Percentiles rank a stretch among this genome's conserved stretches.
phyloP scores from a whole-genome alignment of 2,797 vertebrate species.

The Acanthiza pusilla region DNA sequence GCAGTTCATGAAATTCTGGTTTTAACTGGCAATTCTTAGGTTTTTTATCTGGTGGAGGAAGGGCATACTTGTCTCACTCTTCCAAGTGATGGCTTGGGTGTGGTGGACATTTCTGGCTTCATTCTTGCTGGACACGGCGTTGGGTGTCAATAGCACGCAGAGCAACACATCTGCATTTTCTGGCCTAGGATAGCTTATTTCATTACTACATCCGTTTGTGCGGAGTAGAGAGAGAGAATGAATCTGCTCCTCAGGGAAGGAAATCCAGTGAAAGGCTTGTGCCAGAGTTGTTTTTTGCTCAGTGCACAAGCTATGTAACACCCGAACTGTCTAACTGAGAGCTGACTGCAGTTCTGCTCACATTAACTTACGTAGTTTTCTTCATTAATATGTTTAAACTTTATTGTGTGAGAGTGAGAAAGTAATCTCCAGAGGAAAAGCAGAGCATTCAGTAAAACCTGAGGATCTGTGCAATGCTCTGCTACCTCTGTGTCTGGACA shows the following conservation, averaged over 20 bases:
- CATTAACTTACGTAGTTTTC: neutral
- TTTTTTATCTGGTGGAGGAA: neutral
- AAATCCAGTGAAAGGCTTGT: slow-evolving; percentile 8
- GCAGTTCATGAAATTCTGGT: neutral
- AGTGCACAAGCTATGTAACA: neutral
- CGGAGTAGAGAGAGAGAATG: slow-evolving; percentile 7
- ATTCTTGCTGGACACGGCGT: neutral
- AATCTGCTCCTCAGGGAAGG: slow-evolving; percentile 46
- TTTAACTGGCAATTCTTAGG: neutral
- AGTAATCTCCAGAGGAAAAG: neutral
- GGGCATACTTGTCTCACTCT: neutral
- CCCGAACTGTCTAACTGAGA: neutral
- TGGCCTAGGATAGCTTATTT: slow-evolving; percentile 42
- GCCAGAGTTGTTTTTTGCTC: slow-evolving; percentile 10
- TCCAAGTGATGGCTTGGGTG: slow-evolving; percentile 8
- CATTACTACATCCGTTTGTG: slow-evolving; percentile 39
- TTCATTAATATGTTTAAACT: neutral
- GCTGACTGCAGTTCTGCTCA: neutral
- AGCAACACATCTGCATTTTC: slow-evolving; percentile 55
- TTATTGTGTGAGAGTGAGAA: neutral
- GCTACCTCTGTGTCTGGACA: neutral
- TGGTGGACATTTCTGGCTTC: slow-evolving; percentile 20
- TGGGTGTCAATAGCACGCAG: slow-evolving; percentile 46
- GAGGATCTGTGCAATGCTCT: neutral
- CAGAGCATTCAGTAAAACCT: neutral